These are phyloP conservation scores for Caenorhabditis elegans DNA, from an alignment of 1,140 invertebrate species.

Conservation along the genomic window DNA sequence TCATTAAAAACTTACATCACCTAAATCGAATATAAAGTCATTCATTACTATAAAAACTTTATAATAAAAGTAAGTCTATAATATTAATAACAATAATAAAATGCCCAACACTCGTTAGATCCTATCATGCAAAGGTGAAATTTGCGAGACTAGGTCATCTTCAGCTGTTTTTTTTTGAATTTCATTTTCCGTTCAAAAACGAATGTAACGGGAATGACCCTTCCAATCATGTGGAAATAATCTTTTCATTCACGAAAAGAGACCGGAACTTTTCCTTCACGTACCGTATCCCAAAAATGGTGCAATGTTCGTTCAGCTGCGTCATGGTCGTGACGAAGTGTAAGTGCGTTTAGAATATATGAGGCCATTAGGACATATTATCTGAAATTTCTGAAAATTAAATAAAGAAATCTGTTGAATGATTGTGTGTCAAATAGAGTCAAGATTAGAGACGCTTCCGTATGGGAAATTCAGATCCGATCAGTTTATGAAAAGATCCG, in stretches of 20 bases:
- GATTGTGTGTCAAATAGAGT: too few species aligned
- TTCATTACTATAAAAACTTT: not conserved
- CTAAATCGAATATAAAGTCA: not conserved
- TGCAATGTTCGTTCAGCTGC: conserved; percentile 5
- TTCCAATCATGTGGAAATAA: conserved; percentile 2
- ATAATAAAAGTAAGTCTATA: not conserved
- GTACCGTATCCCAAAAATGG: conserved; percentile 25
- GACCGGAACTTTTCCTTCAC: not conserved
- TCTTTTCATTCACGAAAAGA: not conserved
- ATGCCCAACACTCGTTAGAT: not conserved
- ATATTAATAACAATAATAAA: too few species aligned
- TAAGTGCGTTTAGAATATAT: not conserved
- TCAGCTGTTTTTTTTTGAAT: not conserved
- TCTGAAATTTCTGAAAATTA: not conserved
- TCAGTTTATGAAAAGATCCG: too few species aligned
- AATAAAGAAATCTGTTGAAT: not conserved
- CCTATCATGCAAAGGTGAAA: not conserved
- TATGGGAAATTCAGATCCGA: too few species aligned
- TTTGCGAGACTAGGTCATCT: not conserved
- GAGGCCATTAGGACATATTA: conserved; percentile 14
- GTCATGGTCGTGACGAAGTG: not conserved
- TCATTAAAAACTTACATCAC: not conserved
- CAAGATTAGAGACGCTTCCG: too few species aligned
- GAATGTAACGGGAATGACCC: not conserved
- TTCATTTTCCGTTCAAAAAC: not conserved